These are phyloP conservation scores for Hymenopus coronatus DNA, from an alignment of 2,888 invertebrate genomes.

Conservation along the genomic window DNA sequence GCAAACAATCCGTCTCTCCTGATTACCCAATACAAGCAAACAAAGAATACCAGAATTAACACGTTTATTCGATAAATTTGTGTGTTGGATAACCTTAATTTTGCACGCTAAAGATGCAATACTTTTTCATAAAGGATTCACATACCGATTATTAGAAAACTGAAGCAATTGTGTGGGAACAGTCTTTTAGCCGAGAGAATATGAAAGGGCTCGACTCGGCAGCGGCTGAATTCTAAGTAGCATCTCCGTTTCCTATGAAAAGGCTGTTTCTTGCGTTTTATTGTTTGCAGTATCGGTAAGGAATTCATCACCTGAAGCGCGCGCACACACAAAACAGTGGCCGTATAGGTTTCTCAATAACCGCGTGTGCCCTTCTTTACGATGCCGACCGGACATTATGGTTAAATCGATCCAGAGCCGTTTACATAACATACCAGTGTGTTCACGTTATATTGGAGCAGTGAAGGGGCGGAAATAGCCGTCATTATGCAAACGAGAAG, in stretches of 20 bases:
- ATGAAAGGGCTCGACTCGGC: background rate
- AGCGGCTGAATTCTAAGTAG: background rate
- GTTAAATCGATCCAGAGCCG: conserved; percentile 1
- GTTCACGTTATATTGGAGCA: conserved; percentile 12
- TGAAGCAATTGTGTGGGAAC: too few relatives aligned
- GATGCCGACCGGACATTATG: background rate
- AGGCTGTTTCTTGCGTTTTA: background rate
- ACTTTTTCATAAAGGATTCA: background rate
- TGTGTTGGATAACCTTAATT: background rate
- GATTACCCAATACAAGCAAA: too few relatives aligned
- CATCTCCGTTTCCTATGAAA: background rate
- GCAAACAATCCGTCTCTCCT: too few relatives aligned
- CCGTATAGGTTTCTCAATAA: background rate
- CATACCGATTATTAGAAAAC: background rate
- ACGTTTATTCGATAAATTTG: background rate
- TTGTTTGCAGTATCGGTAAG: background rate
- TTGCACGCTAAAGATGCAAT: background rate
- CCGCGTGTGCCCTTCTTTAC: background rate
- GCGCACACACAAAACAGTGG: background rate
- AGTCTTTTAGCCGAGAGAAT: background rate
- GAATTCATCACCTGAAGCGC: background rate
- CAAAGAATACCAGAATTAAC: background rate
- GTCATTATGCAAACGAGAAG: conserved; percentile 31
- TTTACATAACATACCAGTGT: conserved; percentile 14
- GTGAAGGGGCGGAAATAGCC: conserved; percentile 14